Conservation (phyloP, 2,888 invertebrate species). For the Caenorhabditis virilis region DNA sequence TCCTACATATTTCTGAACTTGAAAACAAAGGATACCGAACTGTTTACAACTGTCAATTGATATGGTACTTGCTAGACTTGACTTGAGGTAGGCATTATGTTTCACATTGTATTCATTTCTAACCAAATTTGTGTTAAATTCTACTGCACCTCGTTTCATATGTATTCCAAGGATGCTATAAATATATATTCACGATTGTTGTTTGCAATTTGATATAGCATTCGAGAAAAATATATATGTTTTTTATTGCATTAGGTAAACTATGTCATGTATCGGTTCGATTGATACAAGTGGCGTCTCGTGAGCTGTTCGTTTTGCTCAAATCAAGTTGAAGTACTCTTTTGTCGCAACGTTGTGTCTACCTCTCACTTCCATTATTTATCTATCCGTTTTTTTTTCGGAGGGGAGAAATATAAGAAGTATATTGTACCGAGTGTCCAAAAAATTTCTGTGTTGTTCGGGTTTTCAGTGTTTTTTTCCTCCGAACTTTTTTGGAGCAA, state of each 20-base stretch:
- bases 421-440: background rate
- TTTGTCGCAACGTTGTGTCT: background rate
- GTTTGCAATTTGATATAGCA: background rate
- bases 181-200: too few relatives aligned
- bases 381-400: background rate
- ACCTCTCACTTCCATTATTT: background rate
- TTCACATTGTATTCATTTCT: too few relatives aligned
- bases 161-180: too few relatives aligned
- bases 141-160: background rate
- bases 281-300: slow-evolving; percentile 28
- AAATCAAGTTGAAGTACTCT: background rate
- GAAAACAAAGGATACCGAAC: background rate
- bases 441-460: too few relatives aligned
- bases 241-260: background rate
- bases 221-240: background rate
- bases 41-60: background rate
- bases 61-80: background rate
- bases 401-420: too few relatives aligned
- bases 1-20: background rate
- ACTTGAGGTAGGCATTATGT: too few relatives aligned
- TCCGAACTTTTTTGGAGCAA: background rate
- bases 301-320: slow-evolving; percentile 23
- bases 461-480: slow-evolving; percentile 3
- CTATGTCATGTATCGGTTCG: background rate
- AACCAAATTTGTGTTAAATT: background rate